phyloP scores from a whole-genome alignment of 2,888 invertebrate genomes.

The Cantharis rustica region DNA sequence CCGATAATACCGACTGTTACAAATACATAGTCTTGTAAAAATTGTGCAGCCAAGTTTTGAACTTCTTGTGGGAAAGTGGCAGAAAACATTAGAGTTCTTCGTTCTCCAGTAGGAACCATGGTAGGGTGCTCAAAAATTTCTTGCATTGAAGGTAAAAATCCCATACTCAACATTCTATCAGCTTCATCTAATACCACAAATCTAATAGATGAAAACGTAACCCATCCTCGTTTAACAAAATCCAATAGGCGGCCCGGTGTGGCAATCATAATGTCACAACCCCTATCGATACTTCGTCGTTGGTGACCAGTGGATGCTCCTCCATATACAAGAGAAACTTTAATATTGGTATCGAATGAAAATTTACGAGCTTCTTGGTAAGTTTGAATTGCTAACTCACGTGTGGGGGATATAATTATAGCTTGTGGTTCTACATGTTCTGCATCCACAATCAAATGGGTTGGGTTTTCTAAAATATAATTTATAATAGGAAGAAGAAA shows the following conservation, averaged over 20 bases:
- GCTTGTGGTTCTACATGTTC: constrained; percentile 76
- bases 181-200: constrained; percentile 83
- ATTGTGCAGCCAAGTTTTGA: constrained; percentile 80
- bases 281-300: constrained; percentile 59
- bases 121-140: constrained; percentile 67
- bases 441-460: constrained; percentile 59
- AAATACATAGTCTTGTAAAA: constrained; percentile 80
- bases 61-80: constrained; percentile 76
- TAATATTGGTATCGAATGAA: constrained; percentile 72
- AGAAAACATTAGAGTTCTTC: constrained; percentile 75
- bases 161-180: constrained; percentile 80
- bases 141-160: constrained; percentile 65
- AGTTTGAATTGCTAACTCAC: constrained; percentile 90
- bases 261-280: constrained; percentile 73
- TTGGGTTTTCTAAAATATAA: constrained; percentile 63
- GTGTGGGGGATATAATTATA: constrained; percentile 86
- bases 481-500: constrained; percentile 90
- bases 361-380: constrained; percentile 85
- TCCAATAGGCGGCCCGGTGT: constrained; percentile 75
- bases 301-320: constrained; percentile 83
- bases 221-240: constrained; percentile 62
- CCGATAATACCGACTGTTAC: constrained; percentile 91
- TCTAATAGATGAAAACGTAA: constrained; percentile 62
- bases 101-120: constrained; percentile 60
- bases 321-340: constrained; percentile 80